Evolutionary conservation across 1,140 invertebrate genomes (phyloP), one percentile per base, ranked within the genome.

Genomic region (Drosophila micromelanica): DNA sequence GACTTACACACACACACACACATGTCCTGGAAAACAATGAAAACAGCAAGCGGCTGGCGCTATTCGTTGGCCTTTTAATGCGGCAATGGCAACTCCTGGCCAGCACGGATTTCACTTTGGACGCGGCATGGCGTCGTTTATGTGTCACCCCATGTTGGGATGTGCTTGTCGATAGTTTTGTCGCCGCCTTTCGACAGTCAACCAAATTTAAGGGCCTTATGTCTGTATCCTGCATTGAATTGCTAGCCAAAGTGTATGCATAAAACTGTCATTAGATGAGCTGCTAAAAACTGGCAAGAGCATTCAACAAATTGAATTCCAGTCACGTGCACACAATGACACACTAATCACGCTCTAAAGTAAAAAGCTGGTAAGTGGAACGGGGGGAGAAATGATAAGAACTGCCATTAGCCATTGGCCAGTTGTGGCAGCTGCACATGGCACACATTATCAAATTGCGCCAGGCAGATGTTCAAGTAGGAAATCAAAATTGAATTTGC

Each of bases 401-500:
- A 45, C 35, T 69, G 55, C 52, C 71, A 81, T 75, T 87, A 81
- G 78, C 62, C 49, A 52, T 6, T 63, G 68, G 57, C 60, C 61
- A 80, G 67, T 73, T 61, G 73, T 62, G 51, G 75, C 74, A 59
- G 73, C 45, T 76, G 70, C 46, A 71, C 46, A 71, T 74, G 82
- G 65, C 74, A 81, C 74, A 81, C 74, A 86, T 86, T 86, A 86
- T 87, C 75, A 75, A 76, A 76, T 65, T 69, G 71, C 71, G 51
- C 52, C 62, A 55, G 52, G 17, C 45, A 67, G 73, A 62, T 73
- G 60, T 46, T 42, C n/a, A 59, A 65, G 56, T 64, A 80, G 48
- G 68, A 86, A 77, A 86, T 85, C 77, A 80, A 76, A 85, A 85
- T 85, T 85, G 81, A 77, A 85, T 85, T 85, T 86, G 49, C 69